Evolutionary conservation across 2,888 invertebrate species (phyloP), one percentile per base, ranked within the genome.

Genomic region (Drosophila meridiana): DNA sequence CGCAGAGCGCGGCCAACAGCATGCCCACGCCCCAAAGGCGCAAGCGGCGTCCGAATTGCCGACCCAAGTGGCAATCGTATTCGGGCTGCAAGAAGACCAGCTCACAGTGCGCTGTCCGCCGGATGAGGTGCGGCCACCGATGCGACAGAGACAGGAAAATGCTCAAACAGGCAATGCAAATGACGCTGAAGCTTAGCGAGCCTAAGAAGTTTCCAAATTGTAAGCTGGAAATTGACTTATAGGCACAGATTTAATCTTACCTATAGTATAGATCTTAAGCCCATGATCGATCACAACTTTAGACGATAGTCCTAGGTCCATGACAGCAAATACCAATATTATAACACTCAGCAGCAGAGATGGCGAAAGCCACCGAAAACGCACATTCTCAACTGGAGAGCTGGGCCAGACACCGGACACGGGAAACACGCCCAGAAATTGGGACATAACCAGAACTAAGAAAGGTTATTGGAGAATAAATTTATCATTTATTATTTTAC

Each of bases 351-450:
- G 63, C 8, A 90, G 13, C 0, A 90, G 57, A 0, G 86, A 64
- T 26, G 83, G 34, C 7, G 91, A 87, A 2, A 77, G n/a, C 93
- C 92, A 93, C 14, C 81, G 83, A 55, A 93, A 92, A 3, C 76
- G 66, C 2, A 92, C 87, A 9, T 84, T 77, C 28, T 81, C 76
- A 30, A 81, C 91, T 55, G 94, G 92, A 2, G 91, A 82, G 4
- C 89, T 87, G 1, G 93, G 92, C 77, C 91, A 92, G 13, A 94
- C 80, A 0, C 94, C 94, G 42, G 90, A 83, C 1, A 95, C 93
- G 0, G 95, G 95, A 77, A 95, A 83, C 20, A 94, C 89, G 32
- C 94, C 94, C 72, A 95, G 94, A 63, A 93, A 93, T 79, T 94
- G 94, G 0, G 94, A 94, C 48, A 94, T 68, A 40, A 93, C 85